These are phyloP conservation scores for Platyura marginata DNA, from an alignment of 1,140 invertebrate species.

Conservation along the genomic window DNA sequence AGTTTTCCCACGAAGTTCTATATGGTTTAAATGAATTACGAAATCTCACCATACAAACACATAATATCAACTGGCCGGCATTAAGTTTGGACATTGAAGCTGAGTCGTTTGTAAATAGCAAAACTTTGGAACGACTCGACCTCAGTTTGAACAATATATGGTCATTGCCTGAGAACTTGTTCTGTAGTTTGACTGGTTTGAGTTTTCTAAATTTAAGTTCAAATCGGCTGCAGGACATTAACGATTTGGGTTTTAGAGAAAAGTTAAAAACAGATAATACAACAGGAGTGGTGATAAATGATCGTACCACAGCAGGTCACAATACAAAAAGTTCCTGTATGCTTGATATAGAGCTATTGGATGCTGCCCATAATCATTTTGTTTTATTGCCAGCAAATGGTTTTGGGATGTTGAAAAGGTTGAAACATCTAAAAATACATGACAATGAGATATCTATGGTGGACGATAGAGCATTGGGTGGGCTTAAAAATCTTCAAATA, in stretches of 20 bases:
- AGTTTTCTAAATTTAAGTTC: constrained; percentile 61
- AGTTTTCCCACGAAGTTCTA: constrained; percentile 54
- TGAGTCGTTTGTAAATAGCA: constrained; percentile 47
- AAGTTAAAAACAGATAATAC: constrained; percentile 22
- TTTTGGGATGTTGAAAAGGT: constrained; percentile 51
- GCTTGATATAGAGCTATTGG: constrained; percentile 60
- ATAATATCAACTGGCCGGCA: constrained; percentile 57
- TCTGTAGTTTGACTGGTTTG: constrained; percentile 62
- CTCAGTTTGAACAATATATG: constrained; percentile 76
- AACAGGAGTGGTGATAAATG: constrained; percentile 18
- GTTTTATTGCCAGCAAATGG: constrained; percentile 58
- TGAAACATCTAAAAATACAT: constrained; percentile 58
- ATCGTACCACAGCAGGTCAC: constrained; percentile 18
- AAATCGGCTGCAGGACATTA: constrained; percentile 68
- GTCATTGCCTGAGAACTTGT: constrained; percentile 66
- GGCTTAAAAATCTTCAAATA: constrained; percentile 56
- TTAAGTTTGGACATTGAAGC: constrained; percentile 58
- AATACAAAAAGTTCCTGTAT: constrained; percentile 34
- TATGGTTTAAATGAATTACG: constrained; percentile 52
- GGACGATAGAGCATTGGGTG: constrained; percentile 57
- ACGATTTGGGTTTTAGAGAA: constrained; percentile 56
- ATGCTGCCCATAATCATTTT: constrained; percentile 72
- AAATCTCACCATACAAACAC: constrained; percentile 62
- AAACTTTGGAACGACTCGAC: constrained; percentile 63
- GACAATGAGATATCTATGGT: constrained; percentile 75